Evolutionary conservation across 2,888 invertebrate genomes (phyloP).

Genomic region (Polylopha cassiicola): DNA sequence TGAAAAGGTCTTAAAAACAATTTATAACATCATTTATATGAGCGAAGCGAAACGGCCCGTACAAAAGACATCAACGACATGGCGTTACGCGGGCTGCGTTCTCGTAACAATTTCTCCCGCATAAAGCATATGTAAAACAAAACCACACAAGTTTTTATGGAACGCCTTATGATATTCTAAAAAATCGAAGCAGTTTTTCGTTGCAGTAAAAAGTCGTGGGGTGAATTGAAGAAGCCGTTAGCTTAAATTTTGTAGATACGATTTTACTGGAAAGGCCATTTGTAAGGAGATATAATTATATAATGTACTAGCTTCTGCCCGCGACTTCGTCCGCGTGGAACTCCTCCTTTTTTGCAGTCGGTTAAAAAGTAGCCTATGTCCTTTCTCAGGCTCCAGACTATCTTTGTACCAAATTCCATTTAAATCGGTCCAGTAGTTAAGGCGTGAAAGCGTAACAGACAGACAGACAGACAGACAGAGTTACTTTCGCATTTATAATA

Average conservation of each 20-base stretch:
- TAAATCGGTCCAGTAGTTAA: too few species aligned
- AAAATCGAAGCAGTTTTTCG: conserved; percentile 49
- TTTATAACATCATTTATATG: conserved; percentile 14
- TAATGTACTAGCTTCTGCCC: conserved; percentile 25
- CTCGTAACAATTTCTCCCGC: conserved; percentile 38
- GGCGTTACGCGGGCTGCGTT: conserved; percentile 10
- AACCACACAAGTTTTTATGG: conserved; percentile 55
- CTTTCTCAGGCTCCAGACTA: too few species aligned
- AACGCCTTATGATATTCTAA: conserved; percentile 56
- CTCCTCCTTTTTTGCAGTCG: too few species aligned
- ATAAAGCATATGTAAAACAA: conserved; percentile 49
- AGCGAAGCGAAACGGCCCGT: conserved; percentile 25
- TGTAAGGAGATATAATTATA: conserved; percentile 22
- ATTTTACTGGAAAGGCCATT: conserved; percentile 30
- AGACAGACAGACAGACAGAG: too few species aligned
- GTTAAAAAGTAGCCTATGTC: too few species aligned
- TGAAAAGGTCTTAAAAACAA: too few species aligned
- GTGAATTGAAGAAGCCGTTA: conserved; percentile 32
- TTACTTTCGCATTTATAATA: too few species aligned
- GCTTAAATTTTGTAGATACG: conserved; percentile 8
- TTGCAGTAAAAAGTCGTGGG: conserved; percentile 49
- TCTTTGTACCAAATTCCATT: too few species aligned
- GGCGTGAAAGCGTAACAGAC: too few species aligned
- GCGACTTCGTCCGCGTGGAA: neutral
- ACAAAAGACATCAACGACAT: conserved; percentile 66